Evolutionary conservation across 2,797 vertebrate genomes (phyloP).

Genomic region (Ispidina lecontei): DNA sequence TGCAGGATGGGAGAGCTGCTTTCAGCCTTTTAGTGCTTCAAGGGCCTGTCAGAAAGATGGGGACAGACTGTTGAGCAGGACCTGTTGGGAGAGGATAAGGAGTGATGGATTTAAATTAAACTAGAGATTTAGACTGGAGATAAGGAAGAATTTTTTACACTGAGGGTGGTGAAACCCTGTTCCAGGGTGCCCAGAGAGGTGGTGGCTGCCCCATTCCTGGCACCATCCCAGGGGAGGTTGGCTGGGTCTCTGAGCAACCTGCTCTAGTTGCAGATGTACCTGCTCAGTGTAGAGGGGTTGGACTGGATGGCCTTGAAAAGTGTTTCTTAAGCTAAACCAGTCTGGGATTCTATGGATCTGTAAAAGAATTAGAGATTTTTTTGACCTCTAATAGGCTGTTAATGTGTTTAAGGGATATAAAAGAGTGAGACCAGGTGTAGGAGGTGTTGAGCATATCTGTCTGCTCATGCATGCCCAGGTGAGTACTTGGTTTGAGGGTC

Average conservation of each 20-base stretch:
- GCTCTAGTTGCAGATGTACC: background rate
- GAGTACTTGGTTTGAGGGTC: background rate
- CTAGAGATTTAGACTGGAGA: background rate
- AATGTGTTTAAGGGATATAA: background rate
- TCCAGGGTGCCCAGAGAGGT: background rate
- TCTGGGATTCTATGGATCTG: no score
- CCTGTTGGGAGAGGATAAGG: background rate
- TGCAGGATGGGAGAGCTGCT: background rate
- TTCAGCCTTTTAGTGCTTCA: background rate
- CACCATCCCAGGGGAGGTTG: background rate
- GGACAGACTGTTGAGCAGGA: background rate
- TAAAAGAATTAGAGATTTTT: background rate
- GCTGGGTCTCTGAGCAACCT: background rate
- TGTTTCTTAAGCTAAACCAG: no score
- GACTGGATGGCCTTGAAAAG: no score
- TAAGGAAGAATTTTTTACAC: background rate
- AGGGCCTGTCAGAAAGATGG: background rate
- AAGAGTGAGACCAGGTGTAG: background rate
- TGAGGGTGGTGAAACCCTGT: no score
- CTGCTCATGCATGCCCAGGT: background rate
- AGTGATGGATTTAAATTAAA: no score
- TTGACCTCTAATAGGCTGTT: background rate
- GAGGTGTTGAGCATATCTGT: background rate
- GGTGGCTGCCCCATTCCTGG: background rate
- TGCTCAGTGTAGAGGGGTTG: background rate